phyloP scores from a whole-genome alignment of 2,888 invertebrate species.

The Dioctria linearis region DNA sequence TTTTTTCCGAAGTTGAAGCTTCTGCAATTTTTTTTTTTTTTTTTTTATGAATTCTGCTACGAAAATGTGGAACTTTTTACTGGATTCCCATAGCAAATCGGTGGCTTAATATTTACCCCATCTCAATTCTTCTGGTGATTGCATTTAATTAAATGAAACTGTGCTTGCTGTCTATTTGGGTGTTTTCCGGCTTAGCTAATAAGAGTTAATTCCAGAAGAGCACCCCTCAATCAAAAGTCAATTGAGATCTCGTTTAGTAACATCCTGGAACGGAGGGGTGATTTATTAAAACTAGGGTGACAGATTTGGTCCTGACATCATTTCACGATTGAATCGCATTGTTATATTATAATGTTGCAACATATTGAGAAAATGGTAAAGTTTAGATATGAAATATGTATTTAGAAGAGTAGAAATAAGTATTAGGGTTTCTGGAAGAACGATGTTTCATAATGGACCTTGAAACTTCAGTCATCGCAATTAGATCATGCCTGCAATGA shows the following conservation, averaged over 20 bases:
- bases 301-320: constrained; percentile 24
- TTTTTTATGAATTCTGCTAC: too few species aligned
- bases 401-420: too few species aligned
- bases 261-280: not conserved
- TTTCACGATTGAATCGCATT: constrained; percentile 16
- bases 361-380: constrained; percentile 1
- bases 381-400: too few species aligned
- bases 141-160: constrained; percentile 10
- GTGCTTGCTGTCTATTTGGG: not conserved
- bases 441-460: too few species aligned
- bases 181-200: constrained; percentile 37
- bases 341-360: not conserved
- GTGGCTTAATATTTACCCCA: not conserved
- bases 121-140: not conserved
- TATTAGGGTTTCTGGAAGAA: too few species aligned
- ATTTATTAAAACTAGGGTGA: constrained; percentile 12
- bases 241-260: constrained; percentile 27
- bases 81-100: constrained; percentile 22
- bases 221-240: constrained; percentile 44
- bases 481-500: too few species aligned
- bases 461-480: too few species aligned
- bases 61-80: constrained; percentile 3
- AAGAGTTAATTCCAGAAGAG: constrained; percentile 21
- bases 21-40: not conserved
- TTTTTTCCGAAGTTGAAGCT: not conserved